Evolutionary conservation across 2,888 invertebrate genomes (phyloP), one percentile per base, ranked within the genome.

Genomic region (Calephelis perditalis): DNA sequence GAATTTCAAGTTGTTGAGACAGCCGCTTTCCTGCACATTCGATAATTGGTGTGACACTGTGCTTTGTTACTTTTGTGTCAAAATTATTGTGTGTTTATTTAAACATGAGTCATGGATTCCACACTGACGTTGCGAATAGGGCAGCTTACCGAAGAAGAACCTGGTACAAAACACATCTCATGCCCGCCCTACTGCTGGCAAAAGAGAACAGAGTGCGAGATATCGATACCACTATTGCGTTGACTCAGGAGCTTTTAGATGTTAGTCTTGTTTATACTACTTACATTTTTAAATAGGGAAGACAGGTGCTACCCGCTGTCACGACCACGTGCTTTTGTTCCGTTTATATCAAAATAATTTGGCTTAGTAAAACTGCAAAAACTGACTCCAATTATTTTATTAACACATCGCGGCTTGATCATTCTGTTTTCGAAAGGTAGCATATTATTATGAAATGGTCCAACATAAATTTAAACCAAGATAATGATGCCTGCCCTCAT

Each of bases 131-230:
- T 0, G 68, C 70, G 64, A 66, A 66, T 0, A 73, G 63, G 10
- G 65, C 82, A 0, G 68, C 64, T 9, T 73, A 77, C 0, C 76
- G 86, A 7, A 77, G 78, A 57, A 73, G 75, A 36, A 37, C 68
- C 10, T 90, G 89, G 89, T 84, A 81, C 71, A 76, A 82, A 43
- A 67, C 73, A 4, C 74, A 84, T 61, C 67, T 90, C 58, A 66
- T 81, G 68, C 71, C 71, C 6, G 82, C 82, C 0, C 68, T 88
- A n/a, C 66, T 76, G 3, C 72, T 69, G 0, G 75, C 75, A 8
- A 90, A 88, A 65, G 86, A 86, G 60, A 81, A 78, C n/a, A 78
- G 77, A 57, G 80, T 71, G 5, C 73, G 86, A 6, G 84, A 81
- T 26, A 75, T 87, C 10, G 87, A 87, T 61, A 68, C 68, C 0